A percentile compares a stretch with the other conserved stretches of the same genome.
phyloP scores from a whole-genome alignment of 2,888 invertebrate species.

The Oscheius onirici region DNA sequence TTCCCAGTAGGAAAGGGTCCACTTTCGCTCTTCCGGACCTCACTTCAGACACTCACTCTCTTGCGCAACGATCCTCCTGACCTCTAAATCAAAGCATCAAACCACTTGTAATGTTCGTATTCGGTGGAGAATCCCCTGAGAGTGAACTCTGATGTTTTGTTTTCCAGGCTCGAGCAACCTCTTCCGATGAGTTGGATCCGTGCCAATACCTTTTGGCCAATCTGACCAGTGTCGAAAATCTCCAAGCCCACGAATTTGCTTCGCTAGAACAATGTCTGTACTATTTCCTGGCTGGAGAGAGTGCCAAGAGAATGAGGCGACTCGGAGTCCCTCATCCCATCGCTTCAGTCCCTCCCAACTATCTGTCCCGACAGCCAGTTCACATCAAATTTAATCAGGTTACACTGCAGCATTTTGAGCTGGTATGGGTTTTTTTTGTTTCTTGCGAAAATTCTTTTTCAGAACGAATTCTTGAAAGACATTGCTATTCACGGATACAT shows the following conservation, averaged over 20 bases:
- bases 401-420: slow-evolving; percentile 69
- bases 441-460: neutral
- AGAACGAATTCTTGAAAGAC: slow-evolving; percentile 70
- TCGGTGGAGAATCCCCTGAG: neutral
- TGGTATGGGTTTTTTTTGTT: slow-evolving; percentile 49
- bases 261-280: slow-evolving; percentile 70
- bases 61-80: neutral
- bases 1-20: too few species aligned
- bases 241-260: slow-evolving; percentile 63
- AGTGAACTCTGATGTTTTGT: neutral
- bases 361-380: slow-evolving; percentile 55
- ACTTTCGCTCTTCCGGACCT: neutral
- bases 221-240: slow-evolving; percentile 44
- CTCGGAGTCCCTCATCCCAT: slow-evolving; percentile 65
- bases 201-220: slow-evolving; percentile 58
- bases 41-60: neutral
- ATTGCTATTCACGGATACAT: slow-evolving; percentile 62
- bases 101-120: neutral
- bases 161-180: slow-evolving; percentile 54
- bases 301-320: slow-evolving; percentile 53
- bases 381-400: slow-evolving; percentile 64
- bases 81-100: neutral
- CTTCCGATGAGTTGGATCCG: slow-evolving; percentile 55
- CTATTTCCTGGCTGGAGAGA: slow-evolving; percentile 68
- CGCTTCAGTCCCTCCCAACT: slow-evolving; percentile 69